phyloP scores from a whole-genome alignment of 2,113 vertebrate genomes.

The Lates calcarifer region DNA sequence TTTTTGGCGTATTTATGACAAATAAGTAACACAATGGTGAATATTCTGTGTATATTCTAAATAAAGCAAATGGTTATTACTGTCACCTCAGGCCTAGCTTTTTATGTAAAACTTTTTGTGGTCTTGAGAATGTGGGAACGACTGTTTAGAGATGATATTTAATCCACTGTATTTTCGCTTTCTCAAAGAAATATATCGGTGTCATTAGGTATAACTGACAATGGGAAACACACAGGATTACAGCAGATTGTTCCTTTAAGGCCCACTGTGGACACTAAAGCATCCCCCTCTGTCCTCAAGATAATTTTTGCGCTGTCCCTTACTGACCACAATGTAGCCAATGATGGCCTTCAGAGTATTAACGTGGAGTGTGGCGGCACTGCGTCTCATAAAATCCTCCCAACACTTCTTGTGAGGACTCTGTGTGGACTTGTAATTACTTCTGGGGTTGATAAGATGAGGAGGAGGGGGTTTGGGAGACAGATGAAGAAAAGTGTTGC shows the following conservation, averaged over 20 bases:
- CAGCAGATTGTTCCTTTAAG: background rate
- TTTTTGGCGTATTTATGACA: background rate
- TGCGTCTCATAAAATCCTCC: constrained; percentile 26
- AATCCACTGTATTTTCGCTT: no score
- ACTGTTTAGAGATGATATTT: no score
- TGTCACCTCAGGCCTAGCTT: no score
- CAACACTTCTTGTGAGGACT: constrained; percentile 23
- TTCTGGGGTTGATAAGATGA: constrained; percentile 37
- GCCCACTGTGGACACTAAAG: background rate
- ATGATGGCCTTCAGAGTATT: background rate
- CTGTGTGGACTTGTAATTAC: constrained; percentile 44
- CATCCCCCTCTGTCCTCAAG: background rate
- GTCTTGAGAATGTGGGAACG: background rate
- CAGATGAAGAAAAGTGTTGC: constrained; percentile 59
- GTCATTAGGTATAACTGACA: background rate
- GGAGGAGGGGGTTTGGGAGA: background rate
- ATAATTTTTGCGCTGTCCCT: background rate
- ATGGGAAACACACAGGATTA: no score
- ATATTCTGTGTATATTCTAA: background rate
- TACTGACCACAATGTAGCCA: background rate
- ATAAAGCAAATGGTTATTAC: background rate
- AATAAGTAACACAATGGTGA: background rate
- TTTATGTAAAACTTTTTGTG: background rate
- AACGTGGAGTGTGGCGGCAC: background rate
- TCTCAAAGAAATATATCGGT: background rate